Conservation (phyloP, 2,113 vertebrate species). For the Halcyon malimbica region DNA sequence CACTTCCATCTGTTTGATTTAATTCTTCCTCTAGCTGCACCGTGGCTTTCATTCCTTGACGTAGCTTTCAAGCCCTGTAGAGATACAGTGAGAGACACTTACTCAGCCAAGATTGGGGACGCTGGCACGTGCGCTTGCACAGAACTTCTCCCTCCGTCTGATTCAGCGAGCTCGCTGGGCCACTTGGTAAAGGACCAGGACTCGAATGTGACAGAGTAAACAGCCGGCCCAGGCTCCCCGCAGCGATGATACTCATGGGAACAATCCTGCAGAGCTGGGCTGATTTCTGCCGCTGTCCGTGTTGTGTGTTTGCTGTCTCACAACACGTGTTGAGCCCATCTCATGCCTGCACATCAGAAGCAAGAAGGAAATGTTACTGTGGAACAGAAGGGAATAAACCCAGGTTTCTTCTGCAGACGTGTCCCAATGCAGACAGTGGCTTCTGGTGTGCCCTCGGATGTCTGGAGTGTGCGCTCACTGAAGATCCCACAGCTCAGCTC, state of each 20-base stretch:
- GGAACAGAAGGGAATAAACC: background rate
- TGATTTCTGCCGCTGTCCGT: rapidly evolving
- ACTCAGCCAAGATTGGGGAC: background rate
- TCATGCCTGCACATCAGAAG: background rate
- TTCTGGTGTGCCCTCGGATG: too few relatives aligned
- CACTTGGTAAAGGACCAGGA: background rate
- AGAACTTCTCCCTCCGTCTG: background rate
- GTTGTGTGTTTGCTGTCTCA: rapidly evolving
- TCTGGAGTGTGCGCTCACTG: rapidly evolving
- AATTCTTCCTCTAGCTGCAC: background rate
- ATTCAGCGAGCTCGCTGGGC: rapidly evolving
- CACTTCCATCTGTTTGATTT: background rate
- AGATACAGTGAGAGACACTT: background rate
- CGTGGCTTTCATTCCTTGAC: background rate
- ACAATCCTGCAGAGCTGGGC: background rate
- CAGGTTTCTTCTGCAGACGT: background rate
- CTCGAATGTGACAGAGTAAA: background rate
- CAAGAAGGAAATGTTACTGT: rapidly evolving
- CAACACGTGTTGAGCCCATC: background rate
- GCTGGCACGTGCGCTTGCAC: rapidly evolving
- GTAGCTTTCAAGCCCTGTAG: background rate
- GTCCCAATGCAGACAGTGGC: background rate
- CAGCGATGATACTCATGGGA: background rate
- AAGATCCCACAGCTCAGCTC: background rate
- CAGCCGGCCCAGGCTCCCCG: background rate